phyloP scores from a whole-genome alignment of 2,113 vertebrate species.

The Orthonyx spaldingii region DNA sequence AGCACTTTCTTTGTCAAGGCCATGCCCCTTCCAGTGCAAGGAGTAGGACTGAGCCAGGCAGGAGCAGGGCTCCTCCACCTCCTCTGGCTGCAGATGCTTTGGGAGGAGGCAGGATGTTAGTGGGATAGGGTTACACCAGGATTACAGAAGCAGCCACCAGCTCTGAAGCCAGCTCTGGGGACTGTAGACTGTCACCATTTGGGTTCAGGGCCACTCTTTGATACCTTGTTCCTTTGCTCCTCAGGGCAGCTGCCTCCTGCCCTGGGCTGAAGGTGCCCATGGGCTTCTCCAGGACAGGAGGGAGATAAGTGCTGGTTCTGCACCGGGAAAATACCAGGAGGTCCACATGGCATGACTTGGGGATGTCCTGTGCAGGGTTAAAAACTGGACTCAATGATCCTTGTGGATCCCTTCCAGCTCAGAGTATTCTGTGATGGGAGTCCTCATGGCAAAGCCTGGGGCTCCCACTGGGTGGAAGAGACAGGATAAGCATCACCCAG shows the following conservation, averaged over 20 bases:
- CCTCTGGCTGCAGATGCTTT: background rate
- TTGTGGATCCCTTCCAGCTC: background rate
- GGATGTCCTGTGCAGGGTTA: background rate
- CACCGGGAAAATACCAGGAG: background rate
- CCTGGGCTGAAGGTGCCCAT: background rate
- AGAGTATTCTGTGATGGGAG: background rate
- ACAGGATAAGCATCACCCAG: background rate
- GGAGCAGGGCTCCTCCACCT: background rate
- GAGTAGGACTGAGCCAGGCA: background rate
- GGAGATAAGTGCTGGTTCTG: background rate
- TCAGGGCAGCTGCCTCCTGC: background rate
- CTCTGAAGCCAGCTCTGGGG: background rate
- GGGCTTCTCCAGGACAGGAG: background rate
- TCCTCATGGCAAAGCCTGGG: fast-evolving
- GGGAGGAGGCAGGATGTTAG: background rate
- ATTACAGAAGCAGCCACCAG: background rate
- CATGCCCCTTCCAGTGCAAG: background rate
- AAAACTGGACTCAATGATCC: background rate
- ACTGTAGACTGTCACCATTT: background rate
- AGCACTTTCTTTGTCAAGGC: background rate
- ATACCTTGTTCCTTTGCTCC: background rate
- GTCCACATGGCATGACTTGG: background rate
- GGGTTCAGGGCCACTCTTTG: background rate
- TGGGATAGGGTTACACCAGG: background rate
- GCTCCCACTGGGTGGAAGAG: background rate